Percentiles rank a stretch among this genome's conserved stretches.
Evolutionary conservation across 2,888 invertebrate genomes (phyloP).

Genomic region (Trachelus troglodyta): DNA sequence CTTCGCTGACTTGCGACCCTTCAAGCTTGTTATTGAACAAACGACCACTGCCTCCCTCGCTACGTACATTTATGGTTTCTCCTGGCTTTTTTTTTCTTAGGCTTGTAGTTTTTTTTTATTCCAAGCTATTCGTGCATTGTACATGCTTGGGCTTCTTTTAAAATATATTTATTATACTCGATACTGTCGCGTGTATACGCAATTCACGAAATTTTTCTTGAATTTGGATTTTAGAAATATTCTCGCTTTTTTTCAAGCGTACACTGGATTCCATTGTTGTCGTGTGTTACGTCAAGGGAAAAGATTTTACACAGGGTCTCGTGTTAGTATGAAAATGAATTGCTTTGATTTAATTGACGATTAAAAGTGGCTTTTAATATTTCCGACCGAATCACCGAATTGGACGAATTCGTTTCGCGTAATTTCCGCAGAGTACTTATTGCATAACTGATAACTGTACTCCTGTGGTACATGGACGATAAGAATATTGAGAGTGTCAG

Average conservation of each 20-base stretch:
- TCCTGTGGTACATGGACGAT: no score
- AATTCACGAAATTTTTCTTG: not conserved
- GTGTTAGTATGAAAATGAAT: not conserved
- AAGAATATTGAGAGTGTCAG: no score
- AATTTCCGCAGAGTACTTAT: no score
- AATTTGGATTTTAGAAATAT: not conserved
- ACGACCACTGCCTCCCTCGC: not conserved
- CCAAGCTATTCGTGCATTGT: not conserved
- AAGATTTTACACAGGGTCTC: not conserved
- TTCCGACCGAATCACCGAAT: accelerated
- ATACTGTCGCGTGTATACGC: not conserved
- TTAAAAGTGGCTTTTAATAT: not conserved
- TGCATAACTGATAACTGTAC: no score
- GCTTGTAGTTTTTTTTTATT: not conserved
- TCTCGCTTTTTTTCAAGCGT: not conserved
- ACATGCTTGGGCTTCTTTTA: not conserved
- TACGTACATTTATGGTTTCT: not conserved
- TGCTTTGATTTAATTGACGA: not conserved
- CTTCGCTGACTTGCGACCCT: not conserved
- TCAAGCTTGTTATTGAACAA: not conserved
- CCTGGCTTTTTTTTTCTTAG: not conserved
- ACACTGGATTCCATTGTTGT: not conserved
- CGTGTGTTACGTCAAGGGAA: not conserved
- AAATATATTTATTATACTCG: not conserved
- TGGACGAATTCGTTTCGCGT: no score